Percentiles rank a stretch among this genome's conserved stretches.
Conservation (phyloP, 2,888 invertebrate genomes). For the Dorcus hopei region DNA sequence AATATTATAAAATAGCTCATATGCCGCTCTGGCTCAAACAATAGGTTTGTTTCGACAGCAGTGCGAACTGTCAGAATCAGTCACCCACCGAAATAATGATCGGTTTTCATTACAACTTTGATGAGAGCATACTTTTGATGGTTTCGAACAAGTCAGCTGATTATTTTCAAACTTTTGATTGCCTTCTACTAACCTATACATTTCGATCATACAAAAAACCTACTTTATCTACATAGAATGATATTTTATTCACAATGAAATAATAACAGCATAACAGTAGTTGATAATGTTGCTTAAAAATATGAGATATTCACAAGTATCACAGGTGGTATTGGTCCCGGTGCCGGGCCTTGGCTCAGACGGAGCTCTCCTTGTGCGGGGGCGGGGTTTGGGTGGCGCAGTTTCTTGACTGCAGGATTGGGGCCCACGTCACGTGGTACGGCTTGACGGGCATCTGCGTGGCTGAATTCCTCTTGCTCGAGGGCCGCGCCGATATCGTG, state of each 20-base stretch:
- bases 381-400: conserved; percentile 48
- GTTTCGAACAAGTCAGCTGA: too few relatives aligned
- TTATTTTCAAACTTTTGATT: too few relatives aligned
- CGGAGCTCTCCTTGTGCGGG: conserved; percentile 51
- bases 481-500: conserved; percentile 47
- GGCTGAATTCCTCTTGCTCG: conserved; percentile 47
- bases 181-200: too few relatives aligned
- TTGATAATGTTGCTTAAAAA: conserved; percentile 46
- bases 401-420: conserved; percentile 48
- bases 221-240: conserved; percentile 34
- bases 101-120: too few relatives aligned
- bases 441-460: conserved; percentile 51
- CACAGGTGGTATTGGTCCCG: conserved; percentile 53
- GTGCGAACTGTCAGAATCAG: too few relatives aligned
- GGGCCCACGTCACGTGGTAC: conserved; percentile 51
- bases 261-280: conserved; percentile 46
- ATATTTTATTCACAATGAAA: conserved; percentile 50
- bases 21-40: too few relatives aligned
- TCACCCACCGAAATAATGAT: too few relatives aligned
- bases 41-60: too few relatives aligned
- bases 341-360: conserved; percentile 36
- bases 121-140: too few relatives aligned
- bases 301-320: conserved; percentile 51
- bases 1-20: too few relatives aligned
- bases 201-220: too few relatives aligned